Evolutionary conservation across 1,140 invertebrate species (phyloP).

Genomic region (Megalonaias nervosa): DNA sequence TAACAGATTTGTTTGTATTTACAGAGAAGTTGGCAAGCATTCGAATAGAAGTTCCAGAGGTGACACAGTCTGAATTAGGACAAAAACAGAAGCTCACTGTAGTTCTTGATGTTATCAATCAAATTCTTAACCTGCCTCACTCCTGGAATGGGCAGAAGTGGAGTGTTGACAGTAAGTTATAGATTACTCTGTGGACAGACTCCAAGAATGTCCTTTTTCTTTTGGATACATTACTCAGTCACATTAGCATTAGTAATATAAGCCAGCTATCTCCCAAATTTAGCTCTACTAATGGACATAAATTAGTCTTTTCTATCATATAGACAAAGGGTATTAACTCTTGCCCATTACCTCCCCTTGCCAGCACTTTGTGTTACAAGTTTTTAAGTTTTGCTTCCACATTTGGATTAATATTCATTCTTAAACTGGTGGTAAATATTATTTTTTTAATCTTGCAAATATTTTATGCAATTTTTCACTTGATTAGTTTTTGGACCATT

Average conservation of each 20-base stretch:
- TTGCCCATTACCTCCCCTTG: too few species aligned
- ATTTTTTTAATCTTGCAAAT: background rate
- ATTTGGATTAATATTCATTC: too few species aligned
- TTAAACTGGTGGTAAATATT: too few species aligned
- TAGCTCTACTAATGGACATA: background rate
- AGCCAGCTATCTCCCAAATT: background rate
- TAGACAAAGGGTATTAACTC: too few species aligned
- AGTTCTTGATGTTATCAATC: constrained; percentile 89
- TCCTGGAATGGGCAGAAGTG: constrained; percentile 81
- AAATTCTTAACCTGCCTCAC: constrained; percentile 73
- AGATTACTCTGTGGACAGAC: background rate
- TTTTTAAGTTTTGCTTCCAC: too few species aligned
- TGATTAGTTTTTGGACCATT: background rate
- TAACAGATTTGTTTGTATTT: constrained; percentile 44
- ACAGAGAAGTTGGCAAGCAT: constrained; percentile 90
- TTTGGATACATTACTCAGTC: background rate
- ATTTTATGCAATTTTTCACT: too few species aligned
- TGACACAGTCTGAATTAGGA: constrained; percentile 98
- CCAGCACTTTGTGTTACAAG: too few species aligned
- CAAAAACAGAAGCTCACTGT: constrained; percentile 95
- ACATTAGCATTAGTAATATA: background rate
- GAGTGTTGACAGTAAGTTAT: constrained; percentile 87
- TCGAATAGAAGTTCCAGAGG: constrained; percentile 97
- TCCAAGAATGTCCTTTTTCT: background rate
- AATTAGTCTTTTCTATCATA: too few species aligned